Evolutionary conservation across 2,113 vertebrate genomes (phyloP), one percentile per base, ranked within the genome.

Genomic region (Cochlearius cochlearius): DNA sequence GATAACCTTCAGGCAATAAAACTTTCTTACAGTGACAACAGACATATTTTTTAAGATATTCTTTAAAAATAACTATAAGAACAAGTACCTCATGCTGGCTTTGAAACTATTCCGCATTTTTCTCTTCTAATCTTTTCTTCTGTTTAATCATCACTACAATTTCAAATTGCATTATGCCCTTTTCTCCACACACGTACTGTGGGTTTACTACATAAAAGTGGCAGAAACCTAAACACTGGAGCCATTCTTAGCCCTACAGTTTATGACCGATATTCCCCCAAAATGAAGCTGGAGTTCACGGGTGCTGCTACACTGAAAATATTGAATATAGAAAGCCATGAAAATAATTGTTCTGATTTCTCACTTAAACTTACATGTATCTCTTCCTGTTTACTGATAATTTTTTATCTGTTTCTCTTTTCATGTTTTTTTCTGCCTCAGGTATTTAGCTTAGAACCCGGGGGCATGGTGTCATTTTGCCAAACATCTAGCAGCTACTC

Each of bases 1-100:
- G 87, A 93, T 94, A 96, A 95, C 86, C 89, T 90, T 83, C 49
- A 41, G 29, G 82, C 92, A 90, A 74, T 92, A 93, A 96, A 88
- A 75, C 56, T 83, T 91, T 39, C 68, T 71, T 80, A 77, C 23
- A 67, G 38, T 53, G 59, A 93, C 55, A 77, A 72, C 55, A 75
- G 43, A 45, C 16, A 29, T 90, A 83, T 84, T 91, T 84, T 83
- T 52, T 63, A 94, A 47, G 56, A 68, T 34, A 75, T 50, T 72
- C 20, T 59, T 92, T 66, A 52, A 86, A 92, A 92, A 91, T 66
- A 92, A 67, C 80, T 64, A 1, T 25, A 93, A 59, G 50, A 69
- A 72, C 38, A 75, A 81, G 67, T 12, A 60, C 66, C 8, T 64
- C 56, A 56, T 16, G 41, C 19, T 49, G 36, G 49, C 15, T 20